Percentiles rank a stretch among this genome's conserved stretches.
phyloP scores from a whole-genome alignment of 2,888 invertebrate genomes.

The Andrena fulva region DNA sequence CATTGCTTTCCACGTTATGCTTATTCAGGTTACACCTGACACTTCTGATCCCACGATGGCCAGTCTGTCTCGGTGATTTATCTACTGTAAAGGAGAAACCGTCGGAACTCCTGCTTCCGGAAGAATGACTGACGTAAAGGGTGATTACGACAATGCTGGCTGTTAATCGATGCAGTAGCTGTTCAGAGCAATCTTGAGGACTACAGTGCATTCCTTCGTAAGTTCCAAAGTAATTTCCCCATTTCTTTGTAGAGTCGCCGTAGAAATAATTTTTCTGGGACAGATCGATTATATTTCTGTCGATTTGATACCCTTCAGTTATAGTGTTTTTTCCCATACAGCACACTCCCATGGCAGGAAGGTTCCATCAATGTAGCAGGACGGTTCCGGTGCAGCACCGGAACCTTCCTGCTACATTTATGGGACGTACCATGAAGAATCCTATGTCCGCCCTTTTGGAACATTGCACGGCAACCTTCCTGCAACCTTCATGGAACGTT shows the following conservation, averaged over 20 bases:
- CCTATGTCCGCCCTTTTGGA: no score
- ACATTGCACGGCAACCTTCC: no score
- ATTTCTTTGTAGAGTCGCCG: neutral
- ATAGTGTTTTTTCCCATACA: no score
- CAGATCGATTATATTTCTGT: no score
- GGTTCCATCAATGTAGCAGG: no score
- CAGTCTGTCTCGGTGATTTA: conserved; percentile 12
- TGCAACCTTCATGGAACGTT: no score
- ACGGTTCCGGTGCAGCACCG: no score
- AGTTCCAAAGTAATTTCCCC: no score
- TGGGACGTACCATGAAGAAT: no score
- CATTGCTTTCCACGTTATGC: conserved; percentile 24
- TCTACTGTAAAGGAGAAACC: conserved; percentile 32
- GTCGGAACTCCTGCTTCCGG: conserved; percentile 43
- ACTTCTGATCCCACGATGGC: conserved; percentile 11
- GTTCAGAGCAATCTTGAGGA: conserved; percentile 1
- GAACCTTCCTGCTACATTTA: no score
- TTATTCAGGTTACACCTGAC: conserved; percentile 27
- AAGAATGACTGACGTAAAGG: conserved; percentile 32
- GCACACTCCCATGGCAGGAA: no score
- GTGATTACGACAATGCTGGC: conserved; percentile 8
- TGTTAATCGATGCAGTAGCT: conserved; percentile 19
- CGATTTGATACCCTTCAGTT: no score
- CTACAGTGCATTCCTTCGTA: neutral
- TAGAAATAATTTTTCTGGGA: neutral